phyloP scores from a whole-genome alignment of 2,113 vertebrate species.

The Arvicanthis niloticus region DNA sequence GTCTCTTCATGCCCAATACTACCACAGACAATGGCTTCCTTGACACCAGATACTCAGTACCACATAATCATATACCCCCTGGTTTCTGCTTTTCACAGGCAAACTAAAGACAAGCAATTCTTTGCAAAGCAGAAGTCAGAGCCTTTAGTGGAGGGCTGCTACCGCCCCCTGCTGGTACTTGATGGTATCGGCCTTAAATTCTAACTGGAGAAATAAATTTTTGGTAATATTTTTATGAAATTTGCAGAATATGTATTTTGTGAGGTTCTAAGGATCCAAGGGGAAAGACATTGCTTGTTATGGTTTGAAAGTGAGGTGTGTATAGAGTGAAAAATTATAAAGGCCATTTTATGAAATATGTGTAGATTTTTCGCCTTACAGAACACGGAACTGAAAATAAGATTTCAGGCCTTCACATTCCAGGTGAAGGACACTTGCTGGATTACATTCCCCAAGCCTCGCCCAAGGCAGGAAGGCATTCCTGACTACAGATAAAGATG shows the following conservation, averaged over 20 bases:
- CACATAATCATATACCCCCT: too few relatives aligned
- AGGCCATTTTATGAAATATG: too few relatives aligned
- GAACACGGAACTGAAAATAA: too few relatives aligned
- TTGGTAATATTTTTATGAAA: neutral
- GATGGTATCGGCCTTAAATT: neutral
- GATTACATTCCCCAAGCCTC: too few relatives aligned
- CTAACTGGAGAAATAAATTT: neutral
- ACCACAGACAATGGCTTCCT: neutral
- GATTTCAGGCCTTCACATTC: too few relatives aligned
- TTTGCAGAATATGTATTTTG: neutral
- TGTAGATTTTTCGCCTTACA: too few relatives aligned
- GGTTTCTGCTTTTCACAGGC: neutral
- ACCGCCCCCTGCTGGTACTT: slow-evolving; percentile 63
- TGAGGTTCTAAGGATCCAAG: neutral
- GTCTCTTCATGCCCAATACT: neutral
- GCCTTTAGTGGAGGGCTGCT: neutral
- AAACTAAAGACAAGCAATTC: neutral
- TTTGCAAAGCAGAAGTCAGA: too few relatives aligned
- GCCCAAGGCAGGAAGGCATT: too few relatives aligned
- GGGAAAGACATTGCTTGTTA: neutral
- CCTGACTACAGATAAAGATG: too few relatives aligned
- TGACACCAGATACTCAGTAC: neutral
- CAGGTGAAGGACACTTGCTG: too few relatives aligned
- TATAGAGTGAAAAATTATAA: too few relatives aligned
- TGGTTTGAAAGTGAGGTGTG: neutral